Evolutionary conservation across 2,113 vertebrate genomes (phyloP).

Genomic region (Brachypteracias leptosomus): DNA sequence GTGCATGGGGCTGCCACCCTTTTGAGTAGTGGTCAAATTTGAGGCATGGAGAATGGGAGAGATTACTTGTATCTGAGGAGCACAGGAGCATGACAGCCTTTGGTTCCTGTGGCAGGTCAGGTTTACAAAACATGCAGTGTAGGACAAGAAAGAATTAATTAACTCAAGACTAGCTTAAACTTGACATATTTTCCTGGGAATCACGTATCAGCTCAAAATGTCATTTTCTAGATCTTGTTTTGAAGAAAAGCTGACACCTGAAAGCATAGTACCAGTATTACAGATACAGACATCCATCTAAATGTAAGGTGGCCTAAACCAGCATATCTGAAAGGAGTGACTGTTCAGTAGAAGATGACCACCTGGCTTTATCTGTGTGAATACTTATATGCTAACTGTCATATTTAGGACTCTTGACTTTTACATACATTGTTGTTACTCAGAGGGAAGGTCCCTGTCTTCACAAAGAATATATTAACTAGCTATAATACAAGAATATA

Average conservation of each 20-base stretch:
- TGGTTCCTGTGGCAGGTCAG: neutral
- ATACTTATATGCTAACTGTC: neutral
- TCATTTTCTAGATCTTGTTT: neutral
- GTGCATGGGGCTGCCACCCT: neutral
- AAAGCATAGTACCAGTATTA: neutral
- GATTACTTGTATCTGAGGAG: neutral
- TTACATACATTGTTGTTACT: neutral
- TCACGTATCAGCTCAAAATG: neutral
- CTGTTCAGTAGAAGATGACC: neutral
- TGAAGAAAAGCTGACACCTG: neutral
- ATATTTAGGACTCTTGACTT: neutral
- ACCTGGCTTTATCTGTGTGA: neutral
- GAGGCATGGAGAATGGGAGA: neutral
- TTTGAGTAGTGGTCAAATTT: neutral
- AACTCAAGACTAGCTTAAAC: neutral
- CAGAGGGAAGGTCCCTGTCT: neutral
- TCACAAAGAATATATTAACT: neutral
- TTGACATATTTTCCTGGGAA: neutral
- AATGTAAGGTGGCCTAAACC: neutral
- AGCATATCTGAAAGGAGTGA: neutral
- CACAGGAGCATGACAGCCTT: neutral
- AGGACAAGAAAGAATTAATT: neutral
- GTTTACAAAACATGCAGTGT: neutral
- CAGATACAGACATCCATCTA: neutral
- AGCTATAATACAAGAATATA: too few species aligned